A percentile compares a stretch with the other conserved stretches of the same genome.
Conservation (phyloP, 2,888 invertebrate species). For the Drosophila multiciliata region DNA sequence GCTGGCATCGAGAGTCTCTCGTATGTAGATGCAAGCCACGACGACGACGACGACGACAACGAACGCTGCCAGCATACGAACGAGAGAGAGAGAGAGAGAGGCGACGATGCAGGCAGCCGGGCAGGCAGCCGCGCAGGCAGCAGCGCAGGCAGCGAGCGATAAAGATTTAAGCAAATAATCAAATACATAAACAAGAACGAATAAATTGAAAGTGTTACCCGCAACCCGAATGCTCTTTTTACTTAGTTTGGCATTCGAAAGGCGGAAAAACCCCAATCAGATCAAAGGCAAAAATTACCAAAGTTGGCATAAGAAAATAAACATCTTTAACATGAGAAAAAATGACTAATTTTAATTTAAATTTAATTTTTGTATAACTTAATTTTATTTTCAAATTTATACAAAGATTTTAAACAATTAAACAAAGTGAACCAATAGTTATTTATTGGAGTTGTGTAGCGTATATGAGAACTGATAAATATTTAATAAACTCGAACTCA, state of each 20-base stretch:
- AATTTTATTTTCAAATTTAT: background rate
- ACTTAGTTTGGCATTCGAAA: background rate
- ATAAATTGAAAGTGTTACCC: background rate
- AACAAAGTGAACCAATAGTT: no score
- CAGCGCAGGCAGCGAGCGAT: constrained; percentile 64
- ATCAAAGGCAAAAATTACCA: background rate
- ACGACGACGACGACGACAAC: constrained; percentile 47
- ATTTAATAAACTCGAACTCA: background rate
- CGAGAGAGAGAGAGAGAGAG: constrained; percentile 58
- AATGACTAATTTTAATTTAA: background rate
- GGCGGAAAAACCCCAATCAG: background rate
- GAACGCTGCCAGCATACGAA: constrained; percentile 73
- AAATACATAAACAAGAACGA: constrained; percentile 71
- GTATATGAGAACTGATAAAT: background rate
- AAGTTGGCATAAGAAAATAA: background rate
- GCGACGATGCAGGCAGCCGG: constrained; percentile 36
- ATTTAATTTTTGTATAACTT: background rate
- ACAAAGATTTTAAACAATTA: background rate
- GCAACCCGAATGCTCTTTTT: constrained; percentile 34
- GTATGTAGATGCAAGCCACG: constrained; percentile 68
- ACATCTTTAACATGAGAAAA: background rate
- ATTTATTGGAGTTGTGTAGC: background rate
- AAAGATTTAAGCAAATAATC: constrained; percentile 82
- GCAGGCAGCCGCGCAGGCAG: constrained; percentile 34
- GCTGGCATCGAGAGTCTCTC: constrained; percentile 29